Conservation (phyloP, 2,797 vertebrate genomes). For the Huso huso region DNA sequence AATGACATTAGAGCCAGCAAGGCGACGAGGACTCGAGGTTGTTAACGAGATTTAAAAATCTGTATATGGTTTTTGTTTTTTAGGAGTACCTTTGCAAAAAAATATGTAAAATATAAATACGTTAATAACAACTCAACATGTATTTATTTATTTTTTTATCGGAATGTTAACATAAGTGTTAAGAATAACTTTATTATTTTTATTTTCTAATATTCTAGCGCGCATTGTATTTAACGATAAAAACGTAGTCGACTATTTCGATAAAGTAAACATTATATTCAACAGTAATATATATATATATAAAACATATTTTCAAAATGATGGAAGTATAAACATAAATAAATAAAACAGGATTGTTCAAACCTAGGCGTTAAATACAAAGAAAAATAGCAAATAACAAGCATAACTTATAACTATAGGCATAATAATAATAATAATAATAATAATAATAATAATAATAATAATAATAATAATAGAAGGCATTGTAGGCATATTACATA, state of each 20-base stretch:
- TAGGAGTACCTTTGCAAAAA: no score
- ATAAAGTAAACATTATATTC: neutral
- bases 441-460: conserved; percentile 1
- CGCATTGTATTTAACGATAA: neutral
- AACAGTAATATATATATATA: neutral
- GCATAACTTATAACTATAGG: neutral
- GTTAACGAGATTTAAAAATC: conserved; percentile 21
- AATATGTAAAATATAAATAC: no score
- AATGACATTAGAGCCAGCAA: conserved; percentile 29
- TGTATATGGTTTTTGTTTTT: neutral
- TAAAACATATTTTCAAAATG: neutral
- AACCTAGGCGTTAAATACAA: no score
- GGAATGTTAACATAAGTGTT: neutral
- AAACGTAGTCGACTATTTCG: neutral
- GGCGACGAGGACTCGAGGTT: conserved; percentile 19
- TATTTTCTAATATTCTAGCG: neutral
- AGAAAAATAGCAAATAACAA: no score
- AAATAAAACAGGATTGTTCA: neutral
- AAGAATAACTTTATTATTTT: neutral
- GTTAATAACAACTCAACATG: no score
- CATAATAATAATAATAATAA: neutral
- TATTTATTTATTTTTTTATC: neutral
- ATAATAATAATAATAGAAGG: conserved; percentile 6
- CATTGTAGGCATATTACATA: no score
- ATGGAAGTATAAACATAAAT: neutral